Evolutionary conservation across 2,888 invertebrate species (phyloP), one percentile per base, ranked within the genome.

Genomic region (Cheilosia scutellata): DNA sequence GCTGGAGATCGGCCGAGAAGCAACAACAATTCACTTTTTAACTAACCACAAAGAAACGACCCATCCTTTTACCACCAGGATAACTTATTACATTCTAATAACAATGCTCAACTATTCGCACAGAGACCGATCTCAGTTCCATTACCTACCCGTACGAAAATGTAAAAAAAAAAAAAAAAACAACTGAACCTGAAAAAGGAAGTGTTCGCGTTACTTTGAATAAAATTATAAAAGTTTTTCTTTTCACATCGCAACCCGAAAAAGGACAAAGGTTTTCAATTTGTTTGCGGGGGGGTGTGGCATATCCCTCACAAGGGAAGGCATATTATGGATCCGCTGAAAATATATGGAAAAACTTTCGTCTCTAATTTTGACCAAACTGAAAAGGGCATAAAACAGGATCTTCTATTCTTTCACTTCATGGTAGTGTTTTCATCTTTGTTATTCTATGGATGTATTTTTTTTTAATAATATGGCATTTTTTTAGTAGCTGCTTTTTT

Each of bases 221-320:
- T 84, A 84, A 84, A 80, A 84, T 84, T 84, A 86, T 82, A 86
- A 86, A 86, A 86, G 82, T 86, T 82, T 80, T 84, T 70, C 79
- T 84, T 79, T 84, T 83, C 74, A 63, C 49, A 79, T 58, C 51
- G 74, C 68, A 51, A 58, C 68, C 62, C 75, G 44, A 71, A 80
- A 79, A 84, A 80, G 70, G 80, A 84, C 84, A 82, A 86, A 86
- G 82, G 76, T 82, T 82, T 86, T 86, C 76, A 86, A 86, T 86
- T 86, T 82, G 82, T 76, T 86, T 62, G 60, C 62, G 42, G 47
- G 70, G 55, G n/a, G 29, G 20, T 16, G 33, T 11, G 47, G 0
- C 13, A 33, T 44, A 25, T 44, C 9, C 3, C 51, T 9, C 51
- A 13, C 57, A 7, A 31, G 9, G 11, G 7, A 27, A 37, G 44